Evolutionary conservation across 2,888 invertebrate species (phyloP).

Genomic region (Tuberolachnus salignus): DNA sequence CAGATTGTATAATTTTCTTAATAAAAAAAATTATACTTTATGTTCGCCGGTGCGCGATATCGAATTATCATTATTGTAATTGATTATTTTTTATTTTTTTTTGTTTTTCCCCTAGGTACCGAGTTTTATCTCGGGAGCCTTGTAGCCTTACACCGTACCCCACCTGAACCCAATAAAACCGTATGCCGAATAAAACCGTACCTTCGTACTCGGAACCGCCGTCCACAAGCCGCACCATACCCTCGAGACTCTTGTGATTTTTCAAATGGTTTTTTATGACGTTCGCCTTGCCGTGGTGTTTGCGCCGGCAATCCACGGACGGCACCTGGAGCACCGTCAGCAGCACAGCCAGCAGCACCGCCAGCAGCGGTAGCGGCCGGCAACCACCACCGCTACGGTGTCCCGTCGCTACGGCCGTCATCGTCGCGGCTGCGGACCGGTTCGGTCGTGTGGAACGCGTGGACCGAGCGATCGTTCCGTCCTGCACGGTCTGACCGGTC

Average conservation of each 20-base stretch:
- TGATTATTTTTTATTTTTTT: too few species aligned
- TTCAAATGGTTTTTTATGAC: conserved; percentile 75
- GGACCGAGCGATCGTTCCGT: not conserved
- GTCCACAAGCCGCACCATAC: conserved; percentile 74
- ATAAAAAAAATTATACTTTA: too few species aligned
- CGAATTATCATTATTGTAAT: too few species aligned
- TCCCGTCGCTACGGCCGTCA: not conserved
- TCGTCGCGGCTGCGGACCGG: not conserved
- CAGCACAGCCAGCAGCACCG: not conserved
- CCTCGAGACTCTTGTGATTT: conserved; percentile 75
- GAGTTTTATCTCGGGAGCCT: too few species aligned
- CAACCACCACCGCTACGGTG: conserved; percentile 1
- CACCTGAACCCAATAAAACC: too few species aligned
- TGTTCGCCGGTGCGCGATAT: too few species aligned
- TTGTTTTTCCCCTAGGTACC: too few species aligned
- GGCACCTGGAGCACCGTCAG: not conserved
- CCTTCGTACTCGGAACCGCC: conserved; percentile 76
- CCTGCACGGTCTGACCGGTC: not conserved
- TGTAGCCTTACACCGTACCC: too few species aligned
- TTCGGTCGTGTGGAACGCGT: not conserved
- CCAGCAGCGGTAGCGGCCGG: not conserved
- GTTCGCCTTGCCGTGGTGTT: conserved; percentile 64
- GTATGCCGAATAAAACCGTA: conserved; percentile 64
- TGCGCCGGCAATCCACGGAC: not conserved
- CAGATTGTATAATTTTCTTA: too few species aligned